Evolutionary conservation across 2,113 vertebrate species (phyloP).

Genomic region (Pimephales promelas): DNA sequence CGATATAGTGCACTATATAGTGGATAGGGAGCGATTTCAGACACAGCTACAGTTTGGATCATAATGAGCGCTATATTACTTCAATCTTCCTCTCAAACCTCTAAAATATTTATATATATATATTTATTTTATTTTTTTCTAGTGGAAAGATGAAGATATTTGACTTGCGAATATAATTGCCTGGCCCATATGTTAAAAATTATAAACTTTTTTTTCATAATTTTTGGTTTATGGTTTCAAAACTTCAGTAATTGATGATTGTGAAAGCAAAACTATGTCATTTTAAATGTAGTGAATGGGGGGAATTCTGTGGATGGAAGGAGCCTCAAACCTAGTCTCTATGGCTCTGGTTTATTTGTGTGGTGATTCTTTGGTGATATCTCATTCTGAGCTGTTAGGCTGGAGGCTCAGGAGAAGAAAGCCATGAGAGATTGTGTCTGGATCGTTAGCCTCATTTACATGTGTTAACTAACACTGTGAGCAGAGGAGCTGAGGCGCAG

Average conservation of each 20-base stretch:
- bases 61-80: conserved; percentile 1
- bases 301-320: neutral
- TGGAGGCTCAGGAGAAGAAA: conserved; percentile 46
- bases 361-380: conserved; percentile 39
- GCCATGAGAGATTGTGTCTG: conserved; percentile 65
- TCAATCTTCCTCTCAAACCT: neutral
- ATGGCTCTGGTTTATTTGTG: conserved; percentile 59
- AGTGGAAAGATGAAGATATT: neutral
- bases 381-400: conserved; percentile 50
- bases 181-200: neutral
- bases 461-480: conserved; percentile 72
- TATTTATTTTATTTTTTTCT: neutral
- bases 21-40: no score
- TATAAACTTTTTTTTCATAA: no score
- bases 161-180: neutral
- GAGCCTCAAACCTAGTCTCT: conserved; percentile 42
- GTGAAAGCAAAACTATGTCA: neutral
- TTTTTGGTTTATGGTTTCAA: neutral
- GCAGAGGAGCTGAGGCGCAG: conserved; percentile 76
- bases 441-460: conserved; percentile 75
- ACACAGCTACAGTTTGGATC: no score
- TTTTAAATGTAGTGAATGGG: neutral
- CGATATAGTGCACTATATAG: no score
- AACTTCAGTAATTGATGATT: neutral
- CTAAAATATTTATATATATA: neutral